phyloP scores from a whole-genome alignment of 1,140 invertebrate species.

The Diabrotica virgifera region DNA sequence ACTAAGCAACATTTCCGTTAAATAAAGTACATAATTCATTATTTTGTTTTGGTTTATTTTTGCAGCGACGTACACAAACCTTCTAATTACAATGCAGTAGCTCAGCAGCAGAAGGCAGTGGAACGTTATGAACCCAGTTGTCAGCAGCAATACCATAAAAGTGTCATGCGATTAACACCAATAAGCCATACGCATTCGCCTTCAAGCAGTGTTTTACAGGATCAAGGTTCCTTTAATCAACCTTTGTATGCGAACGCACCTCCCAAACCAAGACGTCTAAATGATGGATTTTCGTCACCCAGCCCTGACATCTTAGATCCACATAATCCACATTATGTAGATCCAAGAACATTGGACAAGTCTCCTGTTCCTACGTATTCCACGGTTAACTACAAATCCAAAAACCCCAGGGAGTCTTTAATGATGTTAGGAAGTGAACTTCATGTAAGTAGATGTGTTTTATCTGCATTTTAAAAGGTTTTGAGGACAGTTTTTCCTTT shows the following conservation, averaged over 20 bases:
- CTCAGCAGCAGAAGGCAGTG: slow-evolving; percentile 7
- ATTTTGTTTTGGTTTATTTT: background rate
- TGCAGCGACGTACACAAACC: slow-evolving; percentile 1
- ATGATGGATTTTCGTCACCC: slow-evolving; percentile 69
- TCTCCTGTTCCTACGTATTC: slow-evolving; percentile 31
- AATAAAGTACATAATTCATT: too few relatives aligned
- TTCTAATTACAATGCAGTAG: background rate
- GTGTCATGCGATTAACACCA: slow-evolving; percentile 43
- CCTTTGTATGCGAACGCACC: slow-evolving; percentile 87
- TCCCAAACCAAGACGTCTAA: slow-evolving; percentile 75
- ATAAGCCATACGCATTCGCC: slow-evolving; percentile 40
- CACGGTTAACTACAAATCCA: slow-evolving; percentile 4
- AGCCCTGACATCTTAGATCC: slow-evolving; percentile 58
- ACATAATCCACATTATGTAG: slow-evolving; percentile 28
- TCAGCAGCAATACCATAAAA: slow-evolving; percentile 39
- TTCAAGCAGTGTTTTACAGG: slow-evolving; percentile 42
- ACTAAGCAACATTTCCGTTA: too few relatives aligned
- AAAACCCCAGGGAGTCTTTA: background rate
- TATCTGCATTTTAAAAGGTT: too few relatives aligned
- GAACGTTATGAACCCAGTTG: slow-evolving; percentile 12
- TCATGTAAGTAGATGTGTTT: background rate
- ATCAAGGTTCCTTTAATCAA: slow-evolving; percentile 50
- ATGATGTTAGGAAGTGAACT: background rate
- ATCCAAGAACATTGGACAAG: slow-evolving; percentile 23
- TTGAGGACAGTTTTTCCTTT: too few relatives aligned